Evolutionary conservation across 2,113 vertebrate species (phyloP), one percentile per base, ranked within the genome.

Genomic region (Centropus unirufus): DNA sequence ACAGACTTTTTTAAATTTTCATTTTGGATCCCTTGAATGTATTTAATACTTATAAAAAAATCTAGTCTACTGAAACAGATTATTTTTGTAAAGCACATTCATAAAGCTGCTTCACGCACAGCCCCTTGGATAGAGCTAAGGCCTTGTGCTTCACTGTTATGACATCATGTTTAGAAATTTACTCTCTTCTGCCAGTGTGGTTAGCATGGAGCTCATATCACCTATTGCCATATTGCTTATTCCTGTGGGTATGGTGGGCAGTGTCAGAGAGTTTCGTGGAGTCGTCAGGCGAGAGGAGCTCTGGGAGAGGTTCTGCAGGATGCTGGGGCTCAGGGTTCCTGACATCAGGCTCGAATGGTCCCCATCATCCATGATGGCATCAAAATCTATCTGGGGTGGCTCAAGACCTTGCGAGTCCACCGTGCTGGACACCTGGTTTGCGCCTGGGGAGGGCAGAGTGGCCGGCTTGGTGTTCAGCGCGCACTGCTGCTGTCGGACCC

Each of bases 201-300:
- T 99, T 73, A 99, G 98, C 99, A 99, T 99, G 68, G 99, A 99
- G 98, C 98, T 99, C 99, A 99, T 99, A 92, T 99, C 99, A 26
- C 99, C 99, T 3, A 99, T 99, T 39, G 99, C 99, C 99, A 99
- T 99, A 97, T 99, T 99, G 97, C 99, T 99, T 91, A 99, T 98
- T 87, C 99, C 99, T 1, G 98, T 79, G 4, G 99, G 99, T 86
- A 99, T 97, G 15, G 99, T 98, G 23, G 99, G 98, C 46, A 99
- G 98, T 9, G 99, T 99, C 95, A 99, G 97, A 73, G 99, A 99
- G 97, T 98, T 99, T 72, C 99, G 98, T 24, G 99, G 99, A 69
- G 99, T 99, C 6, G 99, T 99, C 94, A 99, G 99, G 69, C 99
- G 99, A 59, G 99, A 99, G 92, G 99, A 99, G 94, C 97, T 99